phyloP scores from a whole-genome alignment of 2,888 invertebrate species.

The Drosophila austrosaltans region DNA sequence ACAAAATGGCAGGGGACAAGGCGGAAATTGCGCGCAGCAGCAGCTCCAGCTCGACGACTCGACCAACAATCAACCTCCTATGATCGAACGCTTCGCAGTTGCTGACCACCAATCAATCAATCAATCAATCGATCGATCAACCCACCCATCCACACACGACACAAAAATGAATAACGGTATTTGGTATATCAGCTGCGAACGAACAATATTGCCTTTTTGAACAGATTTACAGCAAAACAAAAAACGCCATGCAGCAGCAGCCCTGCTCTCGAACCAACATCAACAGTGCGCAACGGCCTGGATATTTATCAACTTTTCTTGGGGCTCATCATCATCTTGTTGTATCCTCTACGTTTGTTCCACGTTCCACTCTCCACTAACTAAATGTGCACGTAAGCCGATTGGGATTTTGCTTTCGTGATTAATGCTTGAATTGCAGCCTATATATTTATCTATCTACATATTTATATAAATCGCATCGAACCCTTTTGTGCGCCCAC shows the following conservation, averaged over 20 bases:
- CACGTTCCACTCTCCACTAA: slow-evolving; percentile 14
- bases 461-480: slow-evolving; percentile 5
- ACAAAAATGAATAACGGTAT: slow-evolving; percentile 59
- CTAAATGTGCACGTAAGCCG: slow-evolving; percentile 59
- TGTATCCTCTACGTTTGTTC: background rate
- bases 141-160: slow-evolving; percentile 70
- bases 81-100: slow-evolving; percentile 67
- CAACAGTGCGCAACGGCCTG: slow-evolving; percentile 14
- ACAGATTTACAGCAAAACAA: slow-evolving; percentile 69
- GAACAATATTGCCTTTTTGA: slow-evolving; percentile 69
- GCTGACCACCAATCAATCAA: slow-evolving; percentile 58
- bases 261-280: slow-evolving; percentile 9
- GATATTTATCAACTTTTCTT: slow-evolving; percentile 5
- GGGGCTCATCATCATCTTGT: background rate
- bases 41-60: slow-evolving; percentile 74
- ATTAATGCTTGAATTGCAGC: slow-evolving; percentile 64
- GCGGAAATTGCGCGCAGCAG: slow-evolving; percentile 75
- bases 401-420: slow-evolving; percentile 47
- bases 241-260: slow-evolving; percentile 10
- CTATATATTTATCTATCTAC: slow-evolving; percentile 2
- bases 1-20: slow-evolving; percentile 65
- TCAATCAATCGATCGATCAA: slow-evolving; percentile 7
- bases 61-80: slow-evolving; percentile 43
- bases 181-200: slow-evolving; percentile 79
- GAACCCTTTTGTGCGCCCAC: slow-evolving; percentile 1